These are phyloP conservation scores for Hofmannophila pseudospretella DNA, from an alignment of 2,888 invertebrate genomes.

Conservation along the genomic window DNA sequence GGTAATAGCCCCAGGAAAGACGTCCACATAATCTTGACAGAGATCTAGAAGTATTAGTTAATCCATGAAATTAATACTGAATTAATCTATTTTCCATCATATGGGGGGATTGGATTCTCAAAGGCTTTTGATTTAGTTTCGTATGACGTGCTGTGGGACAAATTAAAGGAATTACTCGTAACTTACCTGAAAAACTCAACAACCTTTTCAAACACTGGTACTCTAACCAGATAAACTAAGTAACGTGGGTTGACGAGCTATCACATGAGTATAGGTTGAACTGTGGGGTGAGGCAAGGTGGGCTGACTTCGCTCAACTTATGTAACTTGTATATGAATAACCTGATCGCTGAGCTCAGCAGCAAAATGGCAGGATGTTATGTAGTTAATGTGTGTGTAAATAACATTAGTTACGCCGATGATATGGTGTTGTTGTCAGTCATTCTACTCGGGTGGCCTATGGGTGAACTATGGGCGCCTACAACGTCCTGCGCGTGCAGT, in stretches of 20 bases:
- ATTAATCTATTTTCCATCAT: no score
- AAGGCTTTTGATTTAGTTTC: no score
- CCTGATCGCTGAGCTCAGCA: neutral
- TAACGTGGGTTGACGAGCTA: neutral
- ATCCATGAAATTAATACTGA: no score
- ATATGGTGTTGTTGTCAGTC: neutral
- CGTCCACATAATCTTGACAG: no score
- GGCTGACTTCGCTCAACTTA: neutral
- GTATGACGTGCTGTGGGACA: no score
- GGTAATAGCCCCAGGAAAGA: neutral
- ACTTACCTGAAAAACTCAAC: neutral
- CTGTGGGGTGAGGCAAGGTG: neutral
- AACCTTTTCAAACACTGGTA: neutral
- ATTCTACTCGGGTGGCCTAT: no score
- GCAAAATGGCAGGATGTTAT: neutral
- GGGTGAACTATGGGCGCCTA: no score
- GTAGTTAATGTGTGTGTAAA: neutral
- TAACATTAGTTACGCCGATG: neutral
- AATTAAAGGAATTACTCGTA: no score
- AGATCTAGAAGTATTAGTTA: no score
- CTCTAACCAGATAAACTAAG: neutral
- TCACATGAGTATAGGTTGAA: neutral
- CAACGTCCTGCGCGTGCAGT: no score
- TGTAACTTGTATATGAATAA: neutral
- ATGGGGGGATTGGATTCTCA: no score